Base-by-base conservation (phyloP, 2,797 vertebrate genomes). In the Iguana delicatissima region DNA sequence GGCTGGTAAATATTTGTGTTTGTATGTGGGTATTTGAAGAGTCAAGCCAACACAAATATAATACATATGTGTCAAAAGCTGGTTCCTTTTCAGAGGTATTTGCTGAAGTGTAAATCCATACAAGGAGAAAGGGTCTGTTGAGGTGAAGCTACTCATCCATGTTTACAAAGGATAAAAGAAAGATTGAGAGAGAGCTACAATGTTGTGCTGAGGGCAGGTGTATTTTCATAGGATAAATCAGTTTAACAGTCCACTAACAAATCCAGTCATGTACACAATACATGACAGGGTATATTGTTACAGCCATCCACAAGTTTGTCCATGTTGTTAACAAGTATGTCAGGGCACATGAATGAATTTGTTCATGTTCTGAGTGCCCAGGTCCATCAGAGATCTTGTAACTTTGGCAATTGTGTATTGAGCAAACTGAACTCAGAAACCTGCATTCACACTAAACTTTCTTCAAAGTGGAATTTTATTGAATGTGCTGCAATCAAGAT, bases 1-100 rank as follows among this genome's bases (percentile, higher is more conserved):
- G 16, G 38, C 89, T 96, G 95, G 95, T 96, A 93, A 96, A 94
- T 89, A 89, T 77, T 55, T 76, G 13, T 6, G 32, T 42, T 20
- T 12, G n/a, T 46, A 2, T 52, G 29, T 52, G 4, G 24, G 20
- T 74, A 18, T 74, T 20, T 62, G 22, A 42, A 22, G 8, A 87
- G 14, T 64, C 67, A 84, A 89, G 57, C 32, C 59, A 73, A 26
- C 42, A 50, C n/a, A 72, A 26, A 29, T 10, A 85, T 50, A n/a
- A 82, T 88, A 42, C 14, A 4, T 22, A 72, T 72, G 12, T 52
- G 6, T 22, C 72, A 14, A 77, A 50, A 84, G 50, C 26, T 73
- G 16, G 8, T 67, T 29, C 35, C 62, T 18, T 74, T 74, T 14
- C 69, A 74, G n/a, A 74, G n/a, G 72, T 14, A 38, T 38, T 73